Conservation (phyloP, 2,113 vertebrate genomes). For the Ailuropoda melanoleuca region DNA sequence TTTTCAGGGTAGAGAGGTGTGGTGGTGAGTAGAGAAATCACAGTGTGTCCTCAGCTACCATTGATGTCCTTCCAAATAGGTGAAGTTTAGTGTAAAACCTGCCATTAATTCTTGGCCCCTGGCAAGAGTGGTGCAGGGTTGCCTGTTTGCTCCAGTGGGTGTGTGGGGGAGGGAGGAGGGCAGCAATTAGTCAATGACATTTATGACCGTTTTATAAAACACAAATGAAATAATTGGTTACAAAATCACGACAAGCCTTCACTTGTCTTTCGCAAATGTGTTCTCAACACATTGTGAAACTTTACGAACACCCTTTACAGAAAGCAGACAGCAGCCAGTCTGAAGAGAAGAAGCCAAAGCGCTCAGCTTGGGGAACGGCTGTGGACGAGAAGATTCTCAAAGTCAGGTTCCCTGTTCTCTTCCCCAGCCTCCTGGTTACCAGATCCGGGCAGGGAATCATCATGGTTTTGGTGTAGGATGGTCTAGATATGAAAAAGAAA, state of each 20-base stretch:
- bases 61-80: conserved; percentile 59
- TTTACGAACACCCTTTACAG: background rate
- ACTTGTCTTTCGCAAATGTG: conserved; percentile 41
- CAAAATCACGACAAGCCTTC: conserved; percentile 51
- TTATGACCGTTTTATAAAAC: conserved; percentile 73
- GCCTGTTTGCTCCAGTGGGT: conserved; percentile 18
- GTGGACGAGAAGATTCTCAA: background rate
- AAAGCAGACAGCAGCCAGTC: background rate
- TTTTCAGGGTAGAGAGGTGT: background rate
- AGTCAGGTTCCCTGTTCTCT: background rate
- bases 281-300: conserved; percentile 57
- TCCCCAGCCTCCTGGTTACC: too few species aligned
- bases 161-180: background rate
- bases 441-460: background rate
- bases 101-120: conserved; percentile 48
- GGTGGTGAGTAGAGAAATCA: conserved; percentile 23
- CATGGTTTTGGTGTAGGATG: background rate
- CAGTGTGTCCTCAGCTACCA: background rate
- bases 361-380: background rate
- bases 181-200: conserved; percentile 65
- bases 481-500: background rate
- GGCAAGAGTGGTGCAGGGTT: conserved; percentile 29
- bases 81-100: conserved; percentile 64
- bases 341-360: background rate
- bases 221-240: conserved; percentile 76